Conservation (phyloP, 2,888 invertebrate genomes). For the Nasonia oneida region DNA sequence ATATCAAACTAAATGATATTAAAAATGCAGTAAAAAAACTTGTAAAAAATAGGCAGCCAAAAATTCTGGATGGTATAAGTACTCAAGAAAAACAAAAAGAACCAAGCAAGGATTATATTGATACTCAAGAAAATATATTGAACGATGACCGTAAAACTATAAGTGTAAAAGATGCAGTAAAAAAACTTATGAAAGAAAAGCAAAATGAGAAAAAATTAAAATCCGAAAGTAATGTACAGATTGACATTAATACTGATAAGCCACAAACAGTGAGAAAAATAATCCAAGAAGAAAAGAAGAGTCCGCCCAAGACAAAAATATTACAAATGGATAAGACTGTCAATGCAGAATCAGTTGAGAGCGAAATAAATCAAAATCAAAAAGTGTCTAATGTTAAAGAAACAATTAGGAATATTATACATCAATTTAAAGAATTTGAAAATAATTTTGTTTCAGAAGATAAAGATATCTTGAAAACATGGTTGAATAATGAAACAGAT, state of each 20-base stretch:
- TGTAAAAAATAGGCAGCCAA: conserved; percentile 29
- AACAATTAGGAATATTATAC: conserved; percentile 76
- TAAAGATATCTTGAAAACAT: conserved; percentile 62
- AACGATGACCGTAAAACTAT: conserved; percentile 49
- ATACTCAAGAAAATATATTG: conserved; percentile 31
- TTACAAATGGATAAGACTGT: background rate
- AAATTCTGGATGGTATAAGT: background rate
- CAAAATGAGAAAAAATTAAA: conserved; percentile 81
- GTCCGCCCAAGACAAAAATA: conserved; percentile 12
- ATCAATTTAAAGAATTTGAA: conserved; percentile 76
- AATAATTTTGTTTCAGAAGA: conserved; percentile 72
- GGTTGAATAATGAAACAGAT: conserved; percentile 62
- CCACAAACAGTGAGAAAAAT: conserved; percentile 72
- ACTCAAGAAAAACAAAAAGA: conserved; percentile 24
- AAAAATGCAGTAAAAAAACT: conserved; percentile 48
- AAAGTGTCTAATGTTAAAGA: conserved; percentile 70
- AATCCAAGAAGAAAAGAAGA: conserved; percentile 34
- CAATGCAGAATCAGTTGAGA: conserved; percentile 9
- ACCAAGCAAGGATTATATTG: conserved; percentile 17
- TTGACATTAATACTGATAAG: conserved; percentile 65
- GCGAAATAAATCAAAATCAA: conserved; percentile 57
- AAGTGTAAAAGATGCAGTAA: conserved; percentile 72
- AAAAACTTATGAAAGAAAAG: conserved; percentile 78
- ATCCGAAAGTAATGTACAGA: conserved; percentile 73
- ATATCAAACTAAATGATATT: conserved; percentile 27